Percentiles rank a stretch among this genome's conserved stretches.
Evolutionary conservation across 2,113 vertebrate species (phyloP).

Genomic region (Oncorhynchus clarkii): DNA sequence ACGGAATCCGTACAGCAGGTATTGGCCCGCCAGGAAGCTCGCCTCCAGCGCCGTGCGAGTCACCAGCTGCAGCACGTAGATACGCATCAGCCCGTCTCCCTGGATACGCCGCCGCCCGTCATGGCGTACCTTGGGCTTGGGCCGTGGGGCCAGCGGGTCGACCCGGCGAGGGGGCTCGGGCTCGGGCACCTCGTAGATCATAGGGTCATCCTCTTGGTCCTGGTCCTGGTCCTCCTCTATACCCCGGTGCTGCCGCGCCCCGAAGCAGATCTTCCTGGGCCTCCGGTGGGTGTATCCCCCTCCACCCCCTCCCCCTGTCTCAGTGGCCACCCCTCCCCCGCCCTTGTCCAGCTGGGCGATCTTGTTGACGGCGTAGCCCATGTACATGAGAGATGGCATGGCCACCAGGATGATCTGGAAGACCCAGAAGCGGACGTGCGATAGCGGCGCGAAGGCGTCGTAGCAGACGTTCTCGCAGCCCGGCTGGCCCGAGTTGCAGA

Average conservation of each 20-base stretch:
- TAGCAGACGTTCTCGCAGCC: slow-evolving; percentile 98
- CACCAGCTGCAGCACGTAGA: slow-evolving; percentile 93
- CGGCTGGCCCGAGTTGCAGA: slow-evolving; percentile 95
- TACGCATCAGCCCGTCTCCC: slow-evolving; percentile 91
- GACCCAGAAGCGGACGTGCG: slow-evolving; percentile 96
- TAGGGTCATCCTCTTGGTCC: slow-evolving; percentile 93
- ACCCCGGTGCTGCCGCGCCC: slow-evolving; percentile 84
- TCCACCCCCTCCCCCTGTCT: slow-evolving; percentile 55
- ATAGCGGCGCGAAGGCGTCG: slow-evolving; percentile 92
- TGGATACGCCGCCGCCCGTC: slow-evolving; percentile 87
- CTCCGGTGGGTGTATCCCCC: slow-evolving; percentile 77
- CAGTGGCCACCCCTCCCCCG: slow-evolving; percentile 50
- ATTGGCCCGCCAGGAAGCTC: slow-evolving; percentile 91
- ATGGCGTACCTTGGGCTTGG: slow-evolving; percentile 75
- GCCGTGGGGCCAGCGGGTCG: slow-evolving; percentile 72
- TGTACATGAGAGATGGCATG: slow-evolving; percentile 91
- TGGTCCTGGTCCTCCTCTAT: slow-evolving; percentile 85
- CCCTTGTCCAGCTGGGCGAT: slow-evolving; percentile 84
- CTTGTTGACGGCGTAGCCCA: slow-evolving; percentile 94
- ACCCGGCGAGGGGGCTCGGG: slow-evolving; percentile 79
- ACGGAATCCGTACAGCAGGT: slow-evolving; percentile 92
- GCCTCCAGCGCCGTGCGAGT: slow-evolving; percentile 86
- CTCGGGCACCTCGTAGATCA: slow-evolving; percentile 96
- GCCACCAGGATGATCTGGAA: slow-evolving; percentile 97
- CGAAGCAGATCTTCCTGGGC: slow-evolving; percentile 80